Evolutionary conservation across 2,888 invertebrate genomes (phyloP), one percentile per base, ranked within the genome.

Genomic region (Erebia ligea): DNA sequence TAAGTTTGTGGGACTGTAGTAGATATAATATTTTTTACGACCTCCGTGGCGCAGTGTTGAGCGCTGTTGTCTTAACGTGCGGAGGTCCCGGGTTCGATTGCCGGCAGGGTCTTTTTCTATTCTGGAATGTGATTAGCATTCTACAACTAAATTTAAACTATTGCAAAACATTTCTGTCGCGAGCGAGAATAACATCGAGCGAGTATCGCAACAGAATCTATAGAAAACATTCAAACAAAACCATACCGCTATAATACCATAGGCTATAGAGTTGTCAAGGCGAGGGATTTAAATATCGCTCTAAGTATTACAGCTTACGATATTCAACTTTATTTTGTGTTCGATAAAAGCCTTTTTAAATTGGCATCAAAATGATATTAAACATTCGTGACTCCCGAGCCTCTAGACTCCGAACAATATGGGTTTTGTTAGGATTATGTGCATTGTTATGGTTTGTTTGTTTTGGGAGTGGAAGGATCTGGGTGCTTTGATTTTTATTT

Each of bases 221-320:
- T 61, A 42, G 45, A 68, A 59, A 68, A 63, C 45, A 68, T 63
- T 56, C 42, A 62, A 68, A 40, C 40, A 68, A 68, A 64, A 64
- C 64, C 50, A 64, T 52, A 54, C 6, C 52, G 40, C 52, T 54
- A 52, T 54, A 52, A 40, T 40, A 40, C 64, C 54, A 54, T 54
- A 52, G 52, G 17, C 54, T 64, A 64, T 64, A 52, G 64, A 64
- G 64, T 54, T 64, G 64, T 64, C 64, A 64, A 64, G 64, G 63
- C 21, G 50, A 63, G 25, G 13, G 64, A 40, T 64, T 64, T 64
- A 64, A 64, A 64, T 64, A 54, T 40, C 64, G 19, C 64, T 40
- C n/a, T 48, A 1, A 2, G 13, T 52, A 5, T 2, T 6, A 2
- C 17, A 40, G 13, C 34, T 17, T 64, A 17, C 52, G n/a, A 34